Percentiles rank a stretch among this genome's conserved stretches.
Evolutionary conservation across 2,797 vertebrate genomes (phyloP).

Genomic region (Falco cherrug): DNA sequence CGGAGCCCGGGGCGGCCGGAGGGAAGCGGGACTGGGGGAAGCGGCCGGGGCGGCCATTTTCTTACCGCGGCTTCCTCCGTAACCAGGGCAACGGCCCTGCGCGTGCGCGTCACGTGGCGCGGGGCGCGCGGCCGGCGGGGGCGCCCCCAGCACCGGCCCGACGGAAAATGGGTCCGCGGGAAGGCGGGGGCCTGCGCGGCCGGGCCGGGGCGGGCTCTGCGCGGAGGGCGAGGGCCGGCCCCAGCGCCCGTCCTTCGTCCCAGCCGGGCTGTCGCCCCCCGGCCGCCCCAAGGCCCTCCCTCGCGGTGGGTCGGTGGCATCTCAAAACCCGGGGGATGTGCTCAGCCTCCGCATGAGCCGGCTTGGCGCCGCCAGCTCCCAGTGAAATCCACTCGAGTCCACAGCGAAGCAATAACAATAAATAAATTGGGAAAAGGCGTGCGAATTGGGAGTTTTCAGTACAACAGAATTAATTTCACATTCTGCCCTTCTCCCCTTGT

Average conservation of each 20-base stretch:
- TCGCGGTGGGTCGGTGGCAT: too few relatives aligned
- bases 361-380: background rate
- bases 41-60: background rate
- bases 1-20: background rate
- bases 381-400: background rate
- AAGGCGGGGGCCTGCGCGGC: too few relatives aligned
- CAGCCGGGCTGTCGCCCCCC: background rate
- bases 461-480: background rate
- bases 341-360: background rate
- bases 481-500: background rate
- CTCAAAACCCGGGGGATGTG: background rate
- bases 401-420: background rate
- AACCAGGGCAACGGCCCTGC: background rate
- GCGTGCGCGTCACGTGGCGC: background rate
- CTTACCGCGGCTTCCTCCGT: conserved; percentile 4
- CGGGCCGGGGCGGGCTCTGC: too few relatives aligned
- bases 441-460: background rate
- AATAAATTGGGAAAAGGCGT: background rate
- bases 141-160: too few relatives aligned
- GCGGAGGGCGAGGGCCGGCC: too few relatives aligned
- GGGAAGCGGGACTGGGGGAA: too few relatives aligned
- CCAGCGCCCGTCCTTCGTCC: too few relatives aligned
- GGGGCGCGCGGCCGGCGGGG: too few relatives aligned
- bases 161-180: too few relatives aligned
- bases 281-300: too few relatives aligned